Base-by-base conservation (phyloP, 2,113 vertebrate genomes). In the Ranitomeya imitator region DNA sequence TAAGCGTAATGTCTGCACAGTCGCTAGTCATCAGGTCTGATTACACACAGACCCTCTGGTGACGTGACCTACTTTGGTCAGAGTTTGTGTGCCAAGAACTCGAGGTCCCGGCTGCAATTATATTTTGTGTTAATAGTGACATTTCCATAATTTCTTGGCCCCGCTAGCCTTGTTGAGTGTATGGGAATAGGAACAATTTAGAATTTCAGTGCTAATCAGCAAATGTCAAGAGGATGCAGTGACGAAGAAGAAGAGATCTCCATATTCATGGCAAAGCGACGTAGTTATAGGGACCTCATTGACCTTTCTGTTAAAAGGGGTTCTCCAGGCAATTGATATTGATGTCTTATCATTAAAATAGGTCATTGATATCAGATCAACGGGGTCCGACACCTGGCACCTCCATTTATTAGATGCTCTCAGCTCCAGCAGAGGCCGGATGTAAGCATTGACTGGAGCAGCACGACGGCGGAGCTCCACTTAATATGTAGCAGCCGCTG, bases 61-160 rank as follows among this genome's bases (percentile, higher is more conserved):
- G 59, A 63, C 57, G 5, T 61, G 73, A 52, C 57, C 55, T 77
- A 78, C 55, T 78, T 78, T 86, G 63, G 10, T 37, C 55, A 31
- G n/a, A 85, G 7, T 15, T 51, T 51, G 7, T 83, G 12, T 60
- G 23, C 84, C 69, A 85, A 63, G 26, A 37, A 26, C 55, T 51
- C 52, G 31, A 77, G 55, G 57, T 86, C 71, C 31, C 31, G 14
- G 31, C 76, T 60, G 71, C 31, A 61, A 63, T 71, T 55, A 67
- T 69, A 69, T 61, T 77, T 77, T 19, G 6, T 45, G 12, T 8
- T 76, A 76, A 85, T 85, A 60, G 19, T 76, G 21, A 57, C 0
- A 84, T 84, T 71, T 84, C 51, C 63, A 69, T 84, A 26, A n/a
- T 67, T 83, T 54, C 54, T 45, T 52, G 60, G 21, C 61, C 23